Conservation (phyloP, 2,888 invertebrate genomes). For the Ypsolopha scabrella region DNA sequence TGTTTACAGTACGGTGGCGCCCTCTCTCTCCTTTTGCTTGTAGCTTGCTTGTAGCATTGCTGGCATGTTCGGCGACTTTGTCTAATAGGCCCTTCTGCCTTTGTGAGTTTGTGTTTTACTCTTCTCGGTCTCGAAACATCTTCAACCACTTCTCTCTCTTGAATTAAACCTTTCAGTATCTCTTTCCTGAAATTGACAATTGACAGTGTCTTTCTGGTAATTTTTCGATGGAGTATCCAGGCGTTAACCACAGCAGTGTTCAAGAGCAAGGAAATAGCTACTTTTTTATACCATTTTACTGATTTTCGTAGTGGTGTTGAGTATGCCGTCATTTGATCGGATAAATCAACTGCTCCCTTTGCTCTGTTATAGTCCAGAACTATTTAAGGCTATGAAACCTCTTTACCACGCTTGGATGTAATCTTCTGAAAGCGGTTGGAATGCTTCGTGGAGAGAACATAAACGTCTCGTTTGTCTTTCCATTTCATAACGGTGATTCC, state of each 20-base stretch:
- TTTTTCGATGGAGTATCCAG: slow-evolving; percentile 14
- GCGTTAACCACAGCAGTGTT: slow-evolving; percentile 20
- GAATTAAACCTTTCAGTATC: slow-evolving; percentile 4
- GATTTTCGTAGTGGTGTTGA: too few relatives aligned
- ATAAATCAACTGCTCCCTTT: slow-evolving; percentile 20
- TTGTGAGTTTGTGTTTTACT: background rate
- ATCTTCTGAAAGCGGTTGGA: slow-evolving; percentile 4
- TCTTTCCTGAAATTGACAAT: slow-evolving; percentile 9
- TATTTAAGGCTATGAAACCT: slow-evolving; percentile 13
- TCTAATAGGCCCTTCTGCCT: slow-evolving; percentile 5
- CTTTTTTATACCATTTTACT: slow-evolving; percentile 18
- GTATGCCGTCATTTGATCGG: slow-evolving; percentile 19
- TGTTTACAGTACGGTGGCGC: too few relatives aligned
- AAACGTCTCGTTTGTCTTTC: slow-evolving; percentile 17
- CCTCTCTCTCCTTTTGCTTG: too few relatives aligned
- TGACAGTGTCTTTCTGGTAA: slow-evolving; percentile 10
- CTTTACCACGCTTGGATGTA: slow-evolving; percentile 4
- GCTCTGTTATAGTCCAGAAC: slow-evolving; percentile 20
- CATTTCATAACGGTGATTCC: slow-evolving; percentile 15
- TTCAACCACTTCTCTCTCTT: background rate
- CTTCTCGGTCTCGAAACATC: slow-evolving; percentile 3
- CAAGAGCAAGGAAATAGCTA: slow-evolving; percentile 18
- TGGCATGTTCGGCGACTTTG: slow-evolving; percentile 2
- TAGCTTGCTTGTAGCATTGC: slow-evolving; percentile 6
- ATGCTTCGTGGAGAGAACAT: slow-evolving; percentile 17